phyloP scores from a whole-genome alignment of 2,888 invertebrate species.

The Thecocarcelia acutangulata region DNA sequence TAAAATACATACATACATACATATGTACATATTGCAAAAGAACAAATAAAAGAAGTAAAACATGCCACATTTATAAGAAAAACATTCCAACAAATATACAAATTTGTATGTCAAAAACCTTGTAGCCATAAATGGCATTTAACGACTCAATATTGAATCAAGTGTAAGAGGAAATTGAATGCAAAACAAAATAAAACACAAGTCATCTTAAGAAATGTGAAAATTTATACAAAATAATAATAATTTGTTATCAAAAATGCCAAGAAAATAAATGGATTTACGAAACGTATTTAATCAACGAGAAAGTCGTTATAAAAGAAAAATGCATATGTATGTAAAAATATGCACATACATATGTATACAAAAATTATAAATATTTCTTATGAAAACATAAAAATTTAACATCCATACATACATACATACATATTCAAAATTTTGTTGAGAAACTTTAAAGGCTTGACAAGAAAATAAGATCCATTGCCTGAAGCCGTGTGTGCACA shows the following conservation, averaged over 20 bases:
- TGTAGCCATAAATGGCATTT: slow-evolving; percentile 29
- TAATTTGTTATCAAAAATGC: slow-evolving; percentile 38
- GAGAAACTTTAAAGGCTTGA: no score
- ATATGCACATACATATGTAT: no score
- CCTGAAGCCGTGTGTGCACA: no score
- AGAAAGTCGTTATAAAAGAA: background rate
- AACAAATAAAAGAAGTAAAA: background rate
- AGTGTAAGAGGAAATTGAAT: slow-evolving; percentile 28
- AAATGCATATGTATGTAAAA: no score
- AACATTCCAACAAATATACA: slow-evolving; percentile 24
- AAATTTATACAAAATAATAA: slow-evolving; percentile 5
- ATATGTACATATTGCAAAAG: background rate
- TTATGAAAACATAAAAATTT: no score
- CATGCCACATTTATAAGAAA: slow-evolving; percentile 49
- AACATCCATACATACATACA: no score
- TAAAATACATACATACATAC: background rate
- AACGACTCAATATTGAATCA: slow-evolving; percentile 47
- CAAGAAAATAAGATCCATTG: no score
- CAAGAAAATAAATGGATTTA: slow-evolving; percentile 23
- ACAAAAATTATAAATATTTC: no score
- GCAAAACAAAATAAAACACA: slow-evolving; percentile 21
- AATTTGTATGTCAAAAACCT: slow-evolving; percentile 17
- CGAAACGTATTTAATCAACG: background rate
- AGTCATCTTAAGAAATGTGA: slow-evolving; percentile 28
- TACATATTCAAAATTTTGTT: no score